phyloP scores from a whole-genome alignment of 2,888 invertebrate species.

The Xestia sexstrigata region DNA sequence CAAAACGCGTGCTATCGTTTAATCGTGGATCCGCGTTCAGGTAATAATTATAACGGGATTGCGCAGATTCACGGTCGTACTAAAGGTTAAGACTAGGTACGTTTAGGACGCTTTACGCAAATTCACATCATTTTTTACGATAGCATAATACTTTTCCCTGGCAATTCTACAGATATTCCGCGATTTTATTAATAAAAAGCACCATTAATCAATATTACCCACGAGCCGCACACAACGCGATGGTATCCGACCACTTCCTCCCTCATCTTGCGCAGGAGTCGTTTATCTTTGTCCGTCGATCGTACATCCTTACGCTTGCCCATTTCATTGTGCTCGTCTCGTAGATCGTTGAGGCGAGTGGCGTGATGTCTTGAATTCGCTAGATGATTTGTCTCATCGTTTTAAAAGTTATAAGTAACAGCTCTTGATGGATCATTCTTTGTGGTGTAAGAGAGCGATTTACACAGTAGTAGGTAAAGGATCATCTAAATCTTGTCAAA shows the following conservation, averaged over 20 bases:
- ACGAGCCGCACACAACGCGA: constrained; percentile 25
- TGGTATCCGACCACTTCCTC: constrained; percentile 49
- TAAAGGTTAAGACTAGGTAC: background rate
- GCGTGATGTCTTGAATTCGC: constrained; percentile 25
- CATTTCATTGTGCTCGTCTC: constrained; percentile 48
- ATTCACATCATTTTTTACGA: no score
- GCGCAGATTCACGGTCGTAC: no score
- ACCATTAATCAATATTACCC: constrained; percentile 46
- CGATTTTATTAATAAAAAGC: background rate
- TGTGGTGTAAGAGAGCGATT: background rate
- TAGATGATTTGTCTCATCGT: constrained; percentile 14
- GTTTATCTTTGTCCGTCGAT: constrained; percentile 61
- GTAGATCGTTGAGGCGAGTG: constrained; percentile 25
- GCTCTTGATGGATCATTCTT: background rate
- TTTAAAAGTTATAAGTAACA: background rate
- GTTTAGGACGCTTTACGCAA: background rate
- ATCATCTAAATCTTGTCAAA: background rate
- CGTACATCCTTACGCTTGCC: constrained; percentile 52
- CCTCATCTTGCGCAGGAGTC: constrained; percentile 40
- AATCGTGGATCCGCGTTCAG: no score
- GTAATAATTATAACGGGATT: no score
- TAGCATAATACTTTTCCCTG: background rate
- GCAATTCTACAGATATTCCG: constrained; percentile 7
- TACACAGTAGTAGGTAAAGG: background rate
- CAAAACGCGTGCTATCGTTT: no score